These are phyloP conservation scores for Electrona antarctica DNA, from an alignment of 2,113 vertebrate genomes.

Conservation along the genomic window DNA sequence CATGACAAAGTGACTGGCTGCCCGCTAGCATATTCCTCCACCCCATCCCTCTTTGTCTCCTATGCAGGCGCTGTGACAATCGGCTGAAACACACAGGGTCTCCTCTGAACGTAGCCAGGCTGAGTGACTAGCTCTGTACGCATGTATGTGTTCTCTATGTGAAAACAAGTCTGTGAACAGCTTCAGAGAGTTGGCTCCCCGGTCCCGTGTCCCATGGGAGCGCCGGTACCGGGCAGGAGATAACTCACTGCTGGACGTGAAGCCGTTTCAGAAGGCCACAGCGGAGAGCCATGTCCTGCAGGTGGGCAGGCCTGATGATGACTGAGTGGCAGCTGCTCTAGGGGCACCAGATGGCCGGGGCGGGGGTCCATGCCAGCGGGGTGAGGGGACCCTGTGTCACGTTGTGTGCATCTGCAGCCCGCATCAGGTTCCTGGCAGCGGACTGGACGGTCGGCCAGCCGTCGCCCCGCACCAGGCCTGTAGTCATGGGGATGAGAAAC, in stretches of 20 bases:
- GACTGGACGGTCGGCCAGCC: conserved; percentile 47
- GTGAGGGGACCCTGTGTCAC: conserved; percentile 69
- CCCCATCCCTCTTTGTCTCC: conserved; percentile 46
- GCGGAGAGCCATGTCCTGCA: conserved; percentile 40
- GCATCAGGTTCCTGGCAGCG: conserved; percentile 65
- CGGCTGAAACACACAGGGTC: conserved; percentile 24
- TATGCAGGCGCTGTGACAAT: conserved; percentile 42
- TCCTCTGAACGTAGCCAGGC: conserved; percentile 29
- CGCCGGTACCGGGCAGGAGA: conserved; percentile 39
- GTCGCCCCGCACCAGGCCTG: conserved; percentile 47
- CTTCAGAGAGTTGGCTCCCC: conserved; percentile 19
- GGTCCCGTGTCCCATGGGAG: background rate
- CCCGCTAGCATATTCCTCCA: conserved; percentile 5
- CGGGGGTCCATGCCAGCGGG: conserved; percentile 56
- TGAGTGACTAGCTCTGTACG: conserved; percentile 9
- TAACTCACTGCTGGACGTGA: conserved; percentile 35
- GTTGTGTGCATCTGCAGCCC: conserved; percentile 67
- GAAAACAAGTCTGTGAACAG: conserved; percentile 35
- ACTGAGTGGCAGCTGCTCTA: conserved; percentile 74
- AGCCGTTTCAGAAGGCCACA: conserved; percentile 34
- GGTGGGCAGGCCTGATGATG: conserved; percentile 37
- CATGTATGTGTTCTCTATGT: background rate
- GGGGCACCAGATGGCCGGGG: conserved; percentile 75
- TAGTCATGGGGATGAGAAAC: conserved; percentile 53
- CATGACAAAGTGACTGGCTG: conserved; percentile 49